These are phyloP conservation scores for Diuraphis noxia DNA, from an alignment of 1,140 invertebrate genomes.

Conservation along the genomic window DNA sequence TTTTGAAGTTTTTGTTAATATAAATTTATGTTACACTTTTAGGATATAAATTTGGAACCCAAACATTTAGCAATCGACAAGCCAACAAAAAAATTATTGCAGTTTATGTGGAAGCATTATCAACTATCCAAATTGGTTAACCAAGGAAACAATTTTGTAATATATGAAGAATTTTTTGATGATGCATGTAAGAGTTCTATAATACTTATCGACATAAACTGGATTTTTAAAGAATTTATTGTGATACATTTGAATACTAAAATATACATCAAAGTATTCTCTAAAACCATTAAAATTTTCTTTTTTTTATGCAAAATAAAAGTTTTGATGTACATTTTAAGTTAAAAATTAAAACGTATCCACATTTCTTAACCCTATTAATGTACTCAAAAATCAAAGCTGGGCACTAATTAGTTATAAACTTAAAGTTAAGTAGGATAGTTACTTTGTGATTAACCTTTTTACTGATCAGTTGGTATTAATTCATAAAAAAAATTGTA, in stretches of 20 bases:
- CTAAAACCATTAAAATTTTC: too few species aligned
- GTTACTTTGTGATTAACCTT: too few species aligned
- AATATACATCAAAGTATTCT: background rate
- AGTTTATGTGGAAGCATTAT: conserved; percentile 85
- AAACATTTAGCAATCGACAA: conserved; percentile 84
- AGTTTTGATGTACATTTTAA: too few species aligned
- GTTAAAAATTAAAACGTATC: too few species aligned
- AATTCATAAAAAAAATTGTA: too few species aligned
- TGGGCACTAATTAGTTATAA: too few species aligned
- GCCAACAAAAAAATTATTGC: conserved; percentile 83
- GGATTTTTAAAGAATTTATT: background rate
- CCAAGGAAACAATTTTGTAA: conserved; percentile 87
- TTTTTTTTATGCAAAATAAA: too few species aligned
- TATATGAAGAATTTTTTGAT: conserved; percentile 81
- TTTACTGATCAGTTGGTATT: too few species aligned
- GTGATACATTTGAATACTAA: background rate
- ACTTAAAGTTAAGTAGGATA: too few species aligned
- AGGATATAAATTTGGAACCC: conserved; percentile 70
- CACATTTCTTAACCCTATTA: too few species aligned
- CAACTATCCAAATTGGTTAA: conserved; percentile 71
- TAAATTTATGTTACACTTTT: conserved; percentile 53
- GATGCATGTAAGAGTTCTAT: background rate
- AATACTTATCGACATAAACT: background rate
- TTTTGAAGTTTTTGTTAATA: background rate
- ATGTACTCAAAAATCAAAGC: too few species aligned